Evolutionary conservation across 2,797 vertebrate species (phyloP).

Genomic region (Pangasius macronema): DNA sequence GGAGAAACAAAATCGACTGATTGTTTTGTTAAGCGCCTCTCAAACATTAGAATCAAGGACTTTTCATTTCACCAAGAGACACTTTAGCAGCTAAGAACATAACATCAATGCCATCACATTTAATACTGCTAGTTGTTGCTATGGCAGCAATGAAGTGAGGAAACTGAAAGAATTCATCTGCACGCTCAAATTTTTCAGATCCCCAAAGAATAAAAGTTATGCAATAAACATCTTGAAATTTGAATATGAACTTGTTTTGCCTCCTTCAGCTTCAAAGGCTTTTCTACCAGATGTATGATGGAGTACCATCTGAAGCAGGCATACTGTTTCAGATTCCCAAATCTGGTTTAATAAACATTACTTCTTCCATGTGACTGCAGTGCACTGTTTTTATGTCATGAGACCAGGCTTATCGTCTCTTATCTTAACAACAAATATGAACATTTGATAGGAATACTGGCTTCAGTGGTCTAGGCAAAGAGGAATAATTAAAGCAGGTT

Average conservation of each 20-base stretch:
- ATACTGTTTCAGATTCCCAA: neutral
- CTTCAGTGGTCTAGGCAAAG: slow-evolving; percentile 6
- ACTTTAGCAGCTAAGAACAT: neutral
- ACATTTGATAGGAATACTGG: slow-evolving; percentile 2
- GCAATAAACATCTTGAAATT: slow-evolving; percentile 27
- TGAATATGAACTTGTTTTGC: slow-evolving; percentile 17
- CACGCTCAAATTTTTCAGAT: neutral
- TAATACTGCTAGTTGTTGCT: slow-evolving; percentile 16
- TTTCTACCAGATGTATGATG: neutral
- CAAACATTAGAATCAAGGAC: neutral
- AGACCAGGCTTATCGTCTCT: neutral
- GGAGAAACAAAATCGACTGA: neutral
- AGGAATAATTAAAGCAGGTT: neutral
- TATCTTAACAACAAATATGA: neutral
- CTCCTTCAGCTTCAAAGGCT: neutral
- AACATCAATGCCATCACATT: slow-evolving; percentile 22
- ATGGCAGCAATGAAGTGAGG: slow-evolving; percentile 22
- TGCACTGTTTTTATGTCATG: neutral
- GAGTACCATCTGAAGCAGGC: neutral
- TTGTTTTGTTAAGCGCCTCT: slow-evolving; percentile 2
- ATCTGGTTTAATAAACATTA: neutral
- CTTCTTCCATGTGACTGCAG: neutral
- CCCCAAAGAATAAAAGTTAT: slow-evolving; percentile 3
- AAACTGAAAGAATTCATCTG: neutral
- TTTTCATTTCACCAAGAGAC: slow-evolving; percentile 7